Base-by-base conservation (phyloP, 2,888 invertebrate species). In the Artemia sp. region DNA sequence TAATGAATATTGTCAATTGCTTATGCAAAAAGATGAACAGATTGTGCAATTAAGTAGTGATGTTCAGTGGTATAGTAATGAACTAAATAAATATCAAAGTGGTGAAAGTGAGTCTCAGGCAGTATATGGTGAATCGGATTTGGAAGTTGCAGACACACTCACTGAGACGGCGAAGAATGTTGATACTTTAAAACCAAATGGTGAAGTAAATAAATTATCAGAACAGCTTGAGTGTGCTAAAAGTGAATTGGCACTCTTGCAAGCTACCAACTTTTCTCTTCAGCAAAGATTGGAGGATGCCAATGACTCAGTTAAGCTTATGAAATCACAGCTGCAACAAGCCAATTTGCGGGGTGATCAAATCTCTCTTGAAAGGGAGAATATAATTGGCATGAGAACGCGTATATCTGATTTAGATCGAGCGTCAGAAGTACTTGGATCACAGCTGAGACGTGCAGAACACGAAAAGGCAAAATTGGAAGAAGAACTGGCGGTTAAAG, bases 391-490 rank as follows among this genome's bases (percentile, higher is more conserved):
- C 8, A 58, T 58, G 64, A 58, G 64, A 58, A 19, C 64, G 64
- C 64, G 64, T n/a, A 58, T 58, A 8, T 58, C 64, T 10, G 64
- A 58, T n/a, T 24, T 58, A n/a, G 64, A 58, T 58, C 64, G 64
- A 8, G n/a, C 64, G n/a, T 58, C 64, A 58, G 64, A 58, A 58
- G 24, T 58, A 19, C 64, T 58, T 58, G 64, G 64, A 24, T 58
- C 64, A 8, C 64, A 58, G 3, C 64, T 58, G n/a, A n/a, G 64
- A 19, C 64, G 64, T 10, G 64, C 64, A n/a, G 64, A 58, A 24
- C 64, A 58, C 64, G 64, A 58, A 24, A 58, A 58, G 64, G 64
- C 64, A 58, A 58, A 24, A 58, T 58, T 58, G 64, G 64, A 58
- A 58, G 64, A n/a, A 58, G 64, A 58, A n/a, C 10, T 58, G 14